Conservation (phyloP, 2,888 invertebrate species). For the Acanthacorydalis orientalis region DNA sequence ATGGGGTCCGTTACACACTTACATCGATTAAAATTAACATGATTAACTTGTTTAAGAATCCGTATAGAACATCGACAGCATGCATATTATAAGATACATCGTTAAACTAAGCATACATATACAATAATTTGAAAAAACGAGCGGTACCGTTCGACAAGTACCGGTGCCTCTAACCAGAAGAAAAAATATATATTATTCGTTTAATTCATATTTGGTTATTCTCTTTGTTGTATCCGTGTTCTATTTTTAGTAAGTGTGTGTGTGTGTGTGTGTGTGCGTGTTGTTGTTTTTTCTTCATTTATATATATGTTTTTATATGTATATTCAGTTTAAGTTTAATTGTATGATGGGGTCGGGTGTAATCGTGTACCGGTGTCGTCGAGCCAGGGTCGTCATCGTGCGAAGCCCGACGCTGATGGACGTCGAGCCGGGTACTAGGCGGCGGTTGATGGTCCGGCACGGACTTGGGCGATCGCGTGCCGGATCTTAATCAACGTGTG, state of each 20-base stretch:
- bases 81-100: background rate
- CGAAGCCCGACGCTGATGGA: slow-evolving; percentile 10
- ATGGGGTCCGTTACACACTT: slow-evolving; percentile 17
- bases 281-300: too few relatives aligned
- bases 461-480: too few relatives aligned
- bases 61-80: slow-evolving; percentile 8
- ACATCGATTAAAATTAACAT: too few relatives aligned
- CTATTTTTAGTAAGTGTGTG: background rate
- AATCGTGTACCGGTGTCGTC: background rate
- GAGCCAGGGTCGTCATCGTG: background rate
- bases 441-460: background rate
- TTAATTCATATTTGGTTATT: background rate
- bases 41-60: slow-evolving; percentile 7
- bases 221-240: background rate
- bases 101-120: background rate
- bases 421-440: background rate
- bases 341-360: background rate
- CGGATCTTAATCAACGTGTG: background rate
- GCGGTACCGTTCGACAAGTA: background rate
- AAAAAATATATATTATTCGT: background rate
- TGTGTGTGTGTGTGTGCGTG: too few relatives aligned
- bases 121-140: background rate
- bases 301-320: too few relatives aligned
- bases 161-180: background rate
- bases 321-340: background rate